A percentile compares a stretch with the other conserved stretches of the same genome.
Conservation (phyloP, 1,140 invertebrate species). For the Spodoptera litura region DNA sequence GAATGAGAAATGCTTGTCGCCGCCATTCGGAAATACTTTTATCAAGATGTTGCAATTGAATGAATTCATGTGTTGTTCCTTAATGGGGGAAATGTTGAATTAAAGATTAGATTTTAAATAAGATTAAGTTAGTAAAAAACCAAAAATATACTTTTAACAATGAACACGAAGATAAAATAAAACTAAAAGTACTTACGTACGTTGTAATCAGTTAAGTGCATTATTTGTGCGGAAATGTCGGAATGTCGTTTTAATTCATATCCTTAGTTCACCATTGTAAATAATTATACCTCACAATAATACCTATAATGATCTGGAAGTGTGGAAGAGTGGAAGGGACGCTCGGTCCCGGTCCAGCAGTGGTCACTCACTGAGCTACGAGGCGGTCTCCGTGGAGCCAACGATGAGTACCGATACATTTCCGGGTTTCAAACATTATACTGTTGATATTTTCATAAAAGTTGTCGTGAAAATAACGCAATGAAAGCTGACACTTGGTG, state of each 20-base stretch:
- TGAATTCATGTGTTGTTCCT: slow-evolving; percentile 1
- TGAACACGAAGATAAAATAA: too few species aligned
- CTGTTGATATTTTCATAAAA: slow-evolving; percentile 16
- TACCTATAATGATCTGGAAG: too few species aligned
- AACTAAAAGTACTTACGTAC: too few species aligned
- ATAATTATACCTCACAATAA: too few species aligned
- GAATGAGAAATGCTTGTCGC: slow-evolving; percentile 7
- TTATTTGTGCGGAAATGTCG: too few species aligned
- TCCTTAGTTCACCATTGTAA: too few species aligned
- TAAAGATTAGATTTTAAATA: slow-evolving; percentile 12
- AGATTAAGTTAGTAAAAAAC: slow-evolving; percentile 4
- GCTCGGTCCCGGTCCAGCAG: too few species aligned
- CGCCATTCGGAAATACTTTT: slow-evolving; percentile 12
- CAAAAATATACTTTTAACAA: too few species aligned
- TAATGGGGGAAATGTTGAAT: neutral
- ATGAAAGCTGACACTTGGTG: slow-evolving; percentile 41
- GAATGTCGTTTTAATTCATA: too few species aligned
- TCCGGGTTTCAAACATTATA: neutral
- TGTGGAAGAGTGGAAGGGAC: too few species aligned
- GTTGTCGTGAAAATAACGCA: slow-evolving; percentile 33
- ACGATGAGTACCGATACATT: neutral
- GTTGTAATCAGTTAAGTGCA: too few species aligned
- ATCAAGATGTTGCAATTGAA: slow-evolving; percentile 28
- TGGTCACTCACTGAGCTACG: neutral
- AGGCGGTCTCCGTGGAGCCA: neutral